phyloP scores from a whole-genome alignment of 2,797 vertebrate species.

The Onychomys leucogaster region DNA sequence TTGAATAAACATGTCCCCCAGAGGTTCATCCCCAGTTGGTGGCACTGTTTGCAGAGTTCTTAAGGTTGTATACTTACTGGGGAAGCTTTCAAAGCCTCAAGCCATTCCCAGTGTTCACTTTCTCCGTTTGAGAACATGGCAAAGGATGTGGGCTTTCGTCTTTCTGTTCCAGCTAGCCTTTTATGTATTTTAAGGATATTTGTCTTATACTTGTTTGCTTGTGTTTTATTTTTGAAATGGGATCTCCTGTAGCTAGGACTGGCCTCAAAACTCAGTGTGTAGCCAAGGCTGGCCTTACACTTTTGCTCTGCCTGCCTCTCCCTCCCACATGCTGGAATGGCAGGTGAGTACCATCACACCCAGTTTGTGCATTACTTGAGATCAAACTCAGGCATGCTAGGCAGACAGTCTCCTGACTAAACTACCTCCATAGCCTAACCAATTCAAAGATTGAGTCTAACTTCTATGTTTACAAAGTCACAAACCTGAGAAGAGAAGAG shows the following conservation, averaged over 20 bases:
- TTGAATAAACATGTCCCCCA: no score
- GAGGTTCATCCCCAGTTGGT: not conserved
- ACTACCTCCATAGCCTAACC: no score
- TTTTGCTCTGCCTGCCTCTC: not conserved
- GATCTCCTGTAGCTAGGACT: not conserved
- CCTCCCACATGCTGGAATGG: not conserved
- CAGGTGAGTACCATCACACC: not conserved
- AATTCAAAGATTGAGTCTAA: conserved; percentile 4
- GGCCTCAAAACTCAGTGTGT: not conserved
- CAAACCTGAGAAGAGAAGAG: no score
- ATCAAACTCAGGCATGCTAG: not conserved
- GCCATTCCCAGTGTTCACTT: not conserved
- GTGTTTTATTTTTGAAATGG: not conserved
- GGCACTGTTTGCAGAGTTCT: not conserved
- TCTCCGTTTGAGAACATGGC: not conserved
- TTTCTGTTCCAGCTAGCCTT: not conserved
- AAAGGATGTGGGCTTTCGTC: no score
- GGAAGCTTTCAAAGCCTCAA: not conserved
- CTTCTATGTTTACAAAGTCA: not conserved
- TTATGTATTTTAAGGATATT: not conserved
- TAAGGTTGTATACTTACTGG: not conserved
- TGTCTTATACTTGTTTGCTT: not conserved
- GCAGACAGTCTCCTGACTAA: not conserved
- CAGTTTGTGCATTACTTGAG: not conserved
- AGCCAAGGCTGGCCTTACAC: not conserved